A percentile compares a stretch with the other conserved stretches of the same genome.
Evolutionary conservation across 2,113 vertebrate species (phyloP).

Genomic region (Mungos mungo): DNA sequence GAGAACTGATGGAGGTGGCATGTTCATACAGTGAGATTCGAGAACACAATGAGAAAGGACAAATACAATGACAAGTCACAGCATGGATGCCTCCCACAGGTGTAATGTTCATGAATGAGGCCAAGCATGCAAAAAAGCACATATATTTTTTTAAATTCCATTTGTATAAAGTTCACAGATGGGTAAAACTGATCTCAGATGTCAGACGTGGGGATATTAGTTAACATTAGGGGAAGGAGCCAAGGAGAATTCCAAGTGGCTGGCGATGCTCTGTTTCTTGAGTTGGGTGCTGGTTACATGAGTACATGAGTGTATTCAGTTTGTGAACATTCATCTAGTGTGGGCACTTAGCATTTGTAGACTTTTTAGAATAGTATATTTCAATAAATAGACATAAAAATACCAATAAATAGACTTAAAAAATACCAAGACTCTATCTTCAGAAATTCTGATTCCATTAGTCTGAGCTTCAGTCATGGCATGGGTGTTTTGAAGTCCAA

Average conservation of each 20-base stretch:
- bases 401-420: not conserved
- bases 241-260: not conserved
- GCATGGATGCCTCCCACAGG: not conserved
- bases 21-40: no score
- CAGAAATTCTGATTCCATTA: not conserved
- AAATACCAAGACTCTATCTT: not conserved
- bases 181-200: not conserved
- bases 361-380: not conserved
- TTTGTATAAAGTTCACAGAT: not conserved
- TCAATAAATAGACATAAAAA: not conserved
- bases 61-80: not conserved
- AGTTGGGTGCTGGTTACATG: not conserved
- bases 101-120: not conserved
- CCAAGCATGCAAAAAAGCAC: not conserved
- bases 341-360: not conserved
- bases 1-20: not conserved
- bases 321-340: not conserved
- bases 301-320: not conserved
- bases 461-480: not conserved
- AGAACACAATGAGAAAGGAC: not conserved
- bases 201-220: not conserved
- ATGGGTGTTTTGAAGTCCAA: not conserved
- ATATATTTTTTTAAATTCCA: not conserved
- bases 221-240: not conserved
- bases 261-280: not conserved